Base-by-base conservation (phyloP, 2,888 invertebrate species). In the Ophion ventricosus region DNA sequence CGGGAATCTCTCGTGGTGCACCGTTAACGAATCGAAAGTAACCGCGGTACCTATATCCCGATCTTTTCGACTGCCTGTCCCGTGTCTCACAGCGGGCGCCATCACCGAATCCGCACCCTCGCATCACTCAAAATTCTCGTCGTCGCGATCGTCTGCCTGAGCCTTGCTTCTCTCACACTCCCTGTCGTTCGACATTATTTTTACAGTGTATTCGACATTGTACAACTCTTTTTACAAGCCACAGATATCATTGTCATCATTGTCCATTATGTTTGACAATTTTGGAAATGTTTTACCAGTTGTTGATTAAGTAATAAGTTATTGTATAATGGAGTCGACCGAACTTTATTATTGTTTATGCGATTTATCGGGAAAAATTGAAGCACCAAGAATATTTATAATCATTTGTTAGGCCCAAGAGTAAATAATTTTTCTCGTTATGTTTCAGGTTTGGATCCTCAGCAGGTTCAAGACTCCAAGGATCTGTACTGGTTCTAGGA, bases 101-200 rank as follows among this genome's bases (percentile, higher is more conserved):
- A 91, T 92, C 92, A 91, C 91, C 92, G 91, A 91, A 90, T 92
- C 90, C 89, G 91, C 92, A 92, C 92, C 92, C 91, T 92, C 92
- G 89, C 92, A 92, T 92, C 92, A 90, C 90, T 92, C 92, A 91
- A 90, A 91, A 87, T 91, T 87, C 87, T 90, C 87, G 87, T 85
- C 87, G 88, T 86, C 85, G 14, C 70, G 35, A 86, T 86, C 87
- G 67, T 61, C 7, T 25, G 17, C 54, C 26, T 26, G 14, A 17
- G 17, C 49, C 17, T 20, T 43, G n/a, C n/a, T 56, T 26, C 54
- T 43, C 67, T 72, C 35, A 20, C 40, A 43, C 35, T 43, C 35
- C 43, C 2, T 26, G 10, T 54, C 64, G 61, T 67, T 64, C 17
- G 57, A 49, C 23, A 35, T 29, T 54, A 67, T 74, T 69, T 76